Evolutionary conservation across 64 coral and sea anemone genomes (phyloP), one percentile per base, ranked within the genome.

Genomic region (Porites lutea): DNA sequence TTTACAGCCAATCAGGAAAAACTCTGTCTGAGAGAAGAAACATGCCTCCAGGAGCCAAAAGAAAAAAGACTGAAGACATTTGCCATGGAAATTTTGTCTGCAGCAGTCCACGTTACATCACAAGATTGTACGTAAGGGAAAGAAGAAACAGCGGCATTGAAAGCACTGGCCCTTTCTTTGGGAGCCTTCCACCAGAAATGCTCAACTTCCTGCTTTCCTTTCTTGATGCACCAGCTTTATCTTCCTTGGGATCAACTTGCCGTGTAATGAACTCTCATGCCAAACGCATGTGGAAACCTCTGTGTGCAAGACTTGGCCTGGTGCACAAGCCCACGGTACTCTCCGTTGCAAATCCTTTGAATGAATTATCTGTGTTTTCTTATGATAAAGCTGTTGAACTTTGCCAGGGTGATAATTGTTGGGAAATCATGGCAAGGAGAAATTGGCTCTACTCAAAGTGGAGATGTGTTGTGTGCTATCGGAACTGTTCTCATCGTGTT

Each of bases 381-480:
- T 99, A 99, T 82, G 97, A 99, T 66, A 93, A 96, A 74, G 97
- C 97, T 19, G 18, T 96, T 52, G 94, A 99, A 92, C 88, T 88
- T 22, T 91, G 91, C 54, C 88, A 23, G 6, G 82, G 88, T 12
- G 92, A 96, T 18, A 93, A 94, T 46, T 62, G 87, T 20, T 96
- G 94, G 94, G 96, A 94, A 86, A 77, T 99, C 52, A 92, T 91
- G 57, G 91, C 94, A 44, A 94, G 79, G 62, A 82, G 97, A 59
- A 99, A 91, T n/a, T 99, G 97, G 94, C 62, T 99, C 20, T 96
- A 96, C 48, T 99, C 97, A 4, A 82, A 92, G 23, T 99, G 97
- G 97, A 82, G 87, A 21, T 99, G 97, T 92, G 97, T 99, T 73
- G 94, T 99, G 14, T 99, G 97, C 62, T 99, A 94, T 88, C 88